Conservation (phyloP, 1,140 invertebrate species). For the Drosophila bifasciata region DNA sequence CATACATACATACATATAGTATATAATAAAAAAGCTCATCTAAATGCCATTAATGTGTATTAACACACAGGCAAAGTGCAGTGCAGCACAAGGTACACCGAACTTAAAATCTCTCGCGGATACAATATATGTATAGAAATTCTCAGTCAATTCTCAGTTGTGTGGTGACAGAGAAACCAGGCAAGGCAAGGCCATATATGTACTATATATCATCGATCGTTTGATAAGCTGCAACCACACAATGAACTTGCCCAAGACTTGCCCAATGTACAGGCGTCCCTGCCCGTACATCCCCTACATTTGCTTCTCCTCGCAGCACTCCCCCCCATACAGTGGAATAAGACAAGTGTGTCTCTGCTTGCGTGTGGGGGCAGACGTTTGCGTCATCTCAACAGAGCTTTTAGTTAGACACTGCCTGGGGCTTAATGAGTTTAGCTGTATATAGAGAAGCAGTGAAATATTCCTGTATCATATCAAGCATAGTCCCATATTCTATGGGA, state of each 20-base stretch:
- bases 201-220: conserved; percentile 61
- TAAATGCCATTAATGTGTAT: conserved; percentile 52
- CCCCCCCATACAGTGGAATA: conserved; percentile 19
- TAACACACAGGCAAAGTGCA: conserved; percentile 39
- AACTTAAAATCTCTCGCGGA: conserved; percentile 42
- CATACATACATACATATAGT: conserved; percentile 4
- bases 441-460: no score
- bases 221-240: conserved; percentile 54
- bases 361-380: conserved; percentile 10
- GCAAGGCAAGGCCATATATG: conserved; percentile 31
- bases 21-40: conserved; percentile 54
- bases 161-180: conserved; percentile 32
- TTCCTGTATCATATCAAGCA: no score
- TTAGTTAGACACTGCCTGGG: background rate
- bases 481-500: no score
- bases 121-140: conserved; percentile 8
- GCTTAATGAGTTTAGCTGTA: background rate
- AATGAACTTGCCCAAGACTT: conserved; percentile 33
- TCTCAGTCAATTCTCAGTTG: conserved; percentile 11
- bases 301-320: background rate
- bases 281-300: background rate
- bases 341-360: conserved; percentile 12
- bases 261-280: background rate
- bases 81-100: conserved; percentile 23
- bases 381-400: conserved; percentile 40